Percentiles rank a stretch among this genome's conserved stretches.
These are phyloP conservation scores for Diplazon laetatorius DNA, from an alignment of 2,888 invertebrate species.

Conservation along the genomic window DNA sequence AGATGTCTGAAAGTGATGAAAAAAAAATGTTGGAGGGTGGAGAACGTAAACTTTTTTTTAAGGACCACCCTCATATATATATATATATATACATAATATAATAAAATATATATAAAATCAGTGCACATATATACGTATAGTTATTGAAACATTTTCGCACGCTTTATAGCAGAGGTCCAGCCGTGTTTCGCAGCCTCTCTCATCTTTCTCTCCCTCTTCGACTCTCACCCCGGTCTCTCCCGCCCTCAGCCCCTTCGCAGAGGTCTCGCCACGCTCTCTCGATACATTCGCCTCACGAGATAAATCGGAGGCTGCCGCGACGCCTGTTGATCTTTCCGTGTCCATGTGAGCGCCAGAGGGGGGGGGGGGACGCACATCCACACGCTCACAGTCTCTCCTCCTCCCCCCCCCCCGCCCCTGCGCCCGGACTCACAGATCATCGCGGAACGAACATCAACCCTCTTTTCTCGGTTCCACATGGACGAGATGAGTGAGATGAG, in stretches of 20 bases:
- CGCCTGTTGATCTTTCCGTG: conserved; percentile 75
- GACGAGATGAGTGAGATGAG: neutral
- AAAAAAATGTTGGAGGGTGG: too few species aligned
- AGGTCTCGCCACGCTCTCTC: conserved; percentile 18
- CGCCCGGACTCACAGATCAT: conserved; percentile 10
- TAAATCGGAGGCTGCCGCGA: conserved; percentile 70
- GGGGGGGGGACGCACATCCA: neutral
- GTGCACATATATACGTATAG: conserved; percentile 34
- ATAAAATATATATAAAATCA: conserved; percentile 19
- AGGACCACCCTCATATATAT: too few species aligned
- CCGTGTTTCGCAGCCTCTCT: conserved; percentile 51
- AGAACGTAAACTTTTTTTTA: too few species aligned
- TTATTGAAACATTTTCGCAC: conserved; percentile 63
- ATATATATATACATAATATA: too few species aligned
- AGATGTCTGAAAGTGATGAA: too few species aligned
- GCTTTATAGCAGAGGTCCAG: conserved; percentile 43
- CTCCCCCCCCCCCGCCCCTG: conserved; percentile 8
- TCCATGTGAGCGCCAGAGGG: too few species aligned
- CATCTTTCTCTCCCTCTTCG: conserved; percentile 50
- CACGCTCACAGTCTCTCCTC: conserved; percentile 7
- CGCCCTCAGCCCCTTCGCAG: neutral
- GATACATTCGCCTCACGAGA: conserved; percentile 55
- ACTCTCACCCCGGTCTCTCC: too few species aligned
- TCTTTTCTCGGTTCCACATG: neutral
- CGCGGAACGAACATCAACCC: conserved; percentile 27